Percentiles rank a stretch among this genome's conserved stretches.
phyloP scores from a whole-genome alignment of 2,113 vertebrate species.

The Vicugna pacos region DNA sequence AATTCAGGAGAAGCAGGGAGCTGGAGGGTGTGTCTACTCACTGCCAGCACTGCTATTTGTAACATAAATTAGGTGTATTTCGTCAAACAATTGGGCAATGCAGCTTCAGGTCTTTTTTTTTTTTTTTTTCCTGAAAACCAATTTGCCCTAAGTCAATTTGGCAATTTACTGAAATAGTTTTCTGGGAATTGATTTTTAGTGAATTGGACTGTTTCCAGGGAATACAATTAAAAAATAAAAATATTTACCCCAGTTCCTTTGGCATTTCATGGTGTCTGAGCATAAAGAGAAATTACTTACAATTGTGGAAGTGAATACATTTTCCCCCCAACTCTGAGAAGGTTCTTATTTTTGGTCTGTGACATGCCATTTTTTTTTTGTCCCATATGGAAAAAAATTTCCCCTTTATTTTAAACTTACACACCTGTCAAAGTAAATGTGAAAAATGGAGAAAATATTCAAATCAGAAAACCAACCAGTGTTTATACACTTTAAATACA shows the following conservation, averaged over 20 bases:
- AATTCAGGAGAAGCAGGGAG: not conserved
- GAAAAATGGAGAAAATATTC: not conserved
- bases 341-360: not conserved
- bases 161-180: conserved; percentile 15
- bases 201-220: not conserved
- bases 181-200: conserved; percentile 36
- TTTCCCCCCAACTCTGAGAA: not conserved
- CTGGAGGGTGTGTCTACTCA: not conserved
- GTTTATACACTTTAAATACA: not conserved
- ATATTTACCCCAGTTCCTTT: conserved; percentile 5
- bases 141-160: conserved; percentile 27
- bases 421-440: not conserved
- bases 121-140: not conserved
- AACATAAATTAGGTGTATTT: not conserved
- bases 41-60: not conserved
- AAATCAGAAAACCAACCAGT: not conserved
- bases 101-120: not conserved
- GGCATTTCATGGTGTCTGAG: not conserved
- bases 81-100: not conserved
- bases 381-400: not conserved
- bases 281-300: conserved; percentile 7
- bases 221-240: conserved; percentile 56
- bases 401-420: conserved; percentile 13
- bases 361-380: not conserved
- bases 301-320: not conserved